Percentiles rank a stretch among this genome's conserved stretches.
phyloP scores from a whole-genome alignment of 2,113 vertebrate species.

The Nymphicus hollandicus region DNA sequence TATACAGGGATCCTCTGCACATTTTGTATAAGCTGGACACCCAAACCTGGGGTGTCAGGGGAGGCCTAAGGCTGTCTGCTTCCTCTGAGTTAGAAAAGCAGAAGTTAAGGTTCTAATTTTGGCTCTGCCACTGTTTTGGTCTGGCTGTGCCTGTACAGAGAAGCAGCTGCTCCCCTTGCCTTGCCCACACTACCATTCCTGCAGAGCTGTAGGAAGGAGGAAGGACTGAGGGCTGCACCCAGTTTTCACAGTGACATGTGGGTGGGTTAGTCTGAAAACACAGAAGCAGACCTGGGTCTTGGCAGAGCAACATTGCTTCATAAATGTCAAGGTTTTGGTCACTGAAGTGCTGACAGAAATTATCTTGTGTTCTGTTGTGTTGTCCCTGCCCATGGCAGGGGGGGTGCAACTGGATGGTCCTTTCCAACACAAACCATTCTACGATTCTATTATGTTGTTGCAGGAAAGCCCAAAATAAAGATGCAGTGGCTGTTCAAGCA shows the following conservation, averaged over 20 bases:
- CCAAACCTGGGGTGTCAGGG: background rate
- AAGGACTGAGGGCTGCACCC: background rate
- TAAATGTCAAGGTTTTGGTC: background rate
- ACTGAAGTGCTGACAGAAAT: background rate
- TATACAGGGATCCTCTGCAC: background rate
- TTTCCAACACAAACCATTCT: background rate
- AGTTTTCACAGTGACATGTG: background rate
- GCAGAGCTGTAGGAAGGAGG: background rate
- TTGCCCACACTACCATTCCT: background rate
- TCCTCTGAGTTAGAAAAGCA: background rate
- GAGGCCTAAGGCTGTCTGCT: background rate
- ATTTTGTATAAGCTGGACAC: accelerated
- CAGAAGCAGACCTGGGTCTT: background rate
- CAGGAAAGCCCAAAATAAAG: slow-evolving; percentile 71
- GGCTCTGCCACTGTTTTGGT: background rate
- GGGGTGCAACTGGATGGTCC: background rate
- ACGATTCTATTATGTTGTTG: background rate
- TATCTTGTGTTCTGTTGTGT: background rate
- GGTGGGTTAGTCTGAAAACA: background rate
- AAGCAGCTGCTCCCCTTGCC: background rate
- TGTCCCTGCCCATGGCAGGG: background rate
- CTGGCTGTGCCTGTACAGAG: background rate
- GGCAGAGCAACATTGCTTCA: background rate
- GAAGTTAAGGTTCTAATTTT: slow-evolving; percentile 11
- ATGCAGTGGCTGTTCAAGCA: slow-evolving; percentile 23